These are phyloP conservation scores for Solenodon paradoxus DNA, from an alignment of 2,113 vertebrate species.

Conservation along the genomic window DNA sequence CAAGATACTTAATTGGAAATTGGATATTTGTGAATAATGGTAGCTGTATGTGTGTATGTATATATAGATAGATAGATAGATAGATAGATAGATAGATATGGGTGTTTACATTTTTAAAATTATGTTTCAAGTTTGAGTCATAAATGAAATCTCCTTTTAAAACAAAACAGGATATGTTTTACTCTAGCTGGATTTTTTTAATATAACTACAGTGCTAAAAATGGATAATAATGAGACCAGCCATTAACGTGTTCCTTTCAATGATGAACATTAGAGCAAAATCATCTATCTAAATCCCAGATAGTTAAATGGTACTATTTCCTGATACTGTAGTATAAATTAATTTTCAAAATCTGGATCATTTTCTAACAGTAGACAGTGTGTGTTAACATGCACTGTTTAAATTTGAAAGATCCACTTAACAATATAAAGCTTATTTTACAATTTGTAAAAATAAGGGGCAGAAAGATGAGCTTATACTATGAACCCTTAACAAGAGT, in stretches of 20 bases:
- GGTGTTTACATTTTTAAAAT: not conserved
- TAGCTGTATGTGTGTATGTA: no score
- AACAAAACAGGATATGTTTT: not conserved
- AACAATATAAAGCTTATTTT: not conserved
- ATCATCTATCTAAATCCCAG: not conserved
- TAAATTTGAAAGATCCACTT: not conserved
- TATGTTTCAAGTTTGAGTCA: conserved; percentile 26
- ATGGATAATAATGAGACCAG: not conserved
- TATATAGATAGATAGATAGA: no score
- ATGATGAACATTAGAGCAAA: not conserved
- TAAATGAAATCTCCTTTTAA: conserved; percentile 34
- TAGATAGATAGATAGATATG: no score
- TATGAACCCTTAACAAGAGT: not conserved
- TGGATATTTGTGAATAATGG: not conserved
- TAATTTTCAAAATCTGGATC: not conserved
- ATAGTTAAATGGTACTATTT: not conserved
- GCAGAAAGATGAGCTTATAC: not conserved
- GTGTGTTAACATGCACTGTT: not conserved
- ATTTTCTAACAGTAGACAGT: not conserved
- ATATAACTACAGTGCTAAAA: not conserved
- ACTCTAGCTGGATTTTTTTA: not conserved
- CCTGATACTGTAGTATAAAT: not conserved
- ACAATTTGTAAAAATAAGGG: not conserved
- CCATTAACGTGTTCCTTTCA: conserved; percentile 8
- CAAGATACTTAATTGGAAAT: not conserved